Base-by-base conservation (phyloP, 2,888 invertebrate genomes). In the Oscheius sp. region DNA sequence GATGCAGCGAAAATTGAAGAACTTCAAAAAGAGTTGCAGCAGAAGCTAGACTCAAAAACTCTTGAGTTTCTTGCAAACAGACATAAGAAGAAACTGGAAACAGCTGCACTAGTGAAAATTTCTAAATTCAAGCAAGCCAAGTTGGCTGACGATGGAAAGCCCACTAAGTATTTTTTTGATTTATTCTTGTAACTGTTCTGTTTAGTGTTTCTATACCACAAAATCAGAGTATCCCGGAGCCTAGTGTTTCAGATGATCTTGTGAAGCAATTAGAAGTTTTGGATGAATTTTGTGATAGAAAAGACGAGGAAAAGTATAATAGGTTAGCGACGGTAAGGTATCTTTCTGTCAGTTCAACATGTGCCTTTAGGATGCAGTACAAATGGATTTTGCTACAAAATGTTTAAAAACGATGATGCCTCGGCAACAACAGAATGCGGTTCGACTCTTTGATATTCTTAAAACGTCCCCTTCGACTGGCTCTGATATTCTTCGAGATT, bases 201-300 rank as follows among this genome's bases (percentile, higher is more conserved):
- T 12, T 41, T 41, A 17, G 4, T 12, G 4, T 41, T 12, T 41
- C 4, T 12, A 41, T 3, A 3, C 41, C 4, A 41, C 20, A 36
- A 36, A 36, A 36, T 41, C 2, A 41, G 4, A 41, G 41, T 6
- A 41, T 20, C 4, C 4, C 20, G 4, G 41, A 41, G 20, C 4
- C 12, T 41, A 41, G 12, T 2, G 12, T 41, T 9, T 74, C 73
- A 2, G 75, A 72, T 17, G 82, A 81, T 22, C 69, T 76, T 50
- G 70, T 84, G 32, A 80, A 77, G 45, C 77, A 84, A 61, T 62
- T 84, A 66, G 84, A 84, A 68, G 77, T 84, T 1, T 67, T 84
- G 17, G 78, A 78, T 2, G 78, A 78, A 22, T 80, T 67, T 26
- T 62, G 26, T 22, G 68, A 68, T 67, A 59, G 71, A 14, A 64